Evolutionary conservation across 2,888 invertebrate species (phyloP).

Genomic region (Apotomis capreana): DNA sequence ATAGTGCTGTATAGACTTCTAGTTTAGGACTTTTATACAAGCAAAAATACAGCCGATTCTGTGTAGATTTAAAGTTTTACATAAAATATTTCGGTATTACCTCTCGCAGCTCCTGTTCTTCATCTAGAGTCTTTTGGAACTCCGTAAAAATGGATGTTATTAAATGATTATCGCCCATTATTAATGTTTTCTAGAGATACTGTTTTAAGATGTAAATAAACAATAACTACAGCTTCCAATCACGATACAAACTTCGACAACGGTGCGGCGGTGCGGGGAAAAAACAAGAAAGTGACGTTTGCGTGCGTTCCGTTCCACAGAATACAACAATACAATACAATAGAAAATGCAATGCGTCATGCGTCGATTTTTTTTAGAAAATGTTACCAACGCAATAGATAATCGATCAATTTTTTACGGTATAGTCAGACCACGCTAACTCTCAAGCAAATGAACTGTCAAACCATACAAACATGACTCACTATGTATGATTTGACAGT

Average conservation of each 20-base stretch:
- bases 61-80: not conserved
- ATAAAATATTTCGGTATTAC: conserved; percentile 68
- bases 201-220: conserved; percentile 28
- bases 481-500: no score
- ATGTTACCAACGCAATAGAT: conserved; percentile 2
- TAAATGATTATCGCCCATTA: conserved; percentile 67
- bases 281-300: conserved; percentile 8
- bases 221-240: conserved; percentile 14
- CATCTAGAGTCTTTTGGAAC: conserved; percentile 90
- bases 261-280: not conserved
- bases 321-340: no score
- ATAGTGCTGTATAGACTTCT: not conserved
- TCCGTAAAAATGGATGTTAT: conserved; percentile 86
- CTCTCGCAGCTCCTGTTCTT: conserved; percentile 92
- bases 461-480: no score
- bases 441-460: no score
- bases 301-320: conserved; percentile 29
- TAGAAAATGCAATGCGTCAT: no score
- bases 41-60: not conserved
- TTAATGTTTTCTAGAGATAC: conserved; percentile 30
- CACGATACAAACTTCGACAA: conserved; percentile 1
- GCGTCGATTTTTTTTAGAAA: not conserved
- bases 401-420: no score
- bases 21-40: not conserved
- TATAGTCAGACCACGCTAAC: no score